These are phyloP conservation scores for Lipophrys pholis DNA, from an alignment of 2,113 vertebrate species.

Conservation along the genomic window DNA sequence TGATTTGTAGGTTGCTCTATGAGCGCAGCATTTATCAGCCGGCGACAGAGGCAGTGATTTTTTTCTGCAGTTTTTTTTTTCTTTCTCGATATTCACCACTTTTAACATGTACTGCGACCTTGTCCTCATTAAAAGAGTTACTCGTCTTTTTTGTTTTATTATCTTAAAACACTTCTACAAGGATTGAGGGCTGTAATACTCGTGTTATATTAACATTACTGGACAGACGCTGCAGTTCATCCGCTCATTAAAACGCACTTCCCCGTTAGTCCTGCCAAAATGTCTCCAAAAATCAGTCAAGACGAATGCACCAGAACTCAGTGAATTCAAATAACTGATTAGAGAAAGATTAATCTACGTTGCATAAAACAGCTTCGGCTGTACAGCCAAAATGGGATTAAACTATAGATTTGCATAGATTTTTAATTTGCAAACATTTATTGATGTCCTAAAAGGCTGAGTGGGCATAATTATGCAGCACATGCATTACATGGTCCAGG, in stretches of 20 bases:
- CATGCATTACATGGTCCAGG: slow-evolving; percentile 4
- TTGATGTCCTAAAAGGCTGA: slow-evolving; percentile 50
- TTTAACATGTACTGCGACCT: not conserved
- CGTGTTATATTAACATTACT: slow-evolving; percentile 3
- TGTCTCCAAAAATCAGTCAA: not conserved
- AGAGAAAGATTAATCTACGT: slow-evolving; percentile 12
- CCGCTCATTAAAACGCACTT: slow-evolving; percentile 1
- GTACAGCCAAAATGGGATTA: slow-evolving; percentile 9
- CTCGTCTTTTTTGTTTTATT: not conserved
- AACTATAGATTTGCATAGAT: slow-evolving; percentile 49
- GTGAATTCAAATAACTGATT: not conserved
- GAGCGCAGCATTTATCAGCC: slow-evolving; percentile 16
- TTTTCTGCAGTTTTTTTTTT: not conserved
- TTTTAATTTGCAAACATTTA: slow-evolving; percentile 61
- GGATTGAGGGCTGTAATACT: not conserved
- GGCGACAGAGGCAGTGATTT: not conserved
- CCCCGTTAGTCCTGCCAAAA: slow-evolving; percentile 3
- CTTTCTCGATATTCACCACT: not conserved
- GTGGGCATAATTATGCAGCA: slow-evolving; percentile 35
- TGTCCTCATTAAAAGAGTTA: not conserved
- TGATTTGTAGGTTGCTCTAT: slow-evolving; percentile 21
- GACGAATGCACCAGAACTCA: slow-evolving; percentile 6
- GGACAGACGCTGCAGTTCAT: not conserved
- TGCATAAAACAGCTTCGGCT: slow-evolving; percentile 9
- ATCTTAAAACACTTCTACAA: not conserved